Evolutionary conservation across 2,113 vertebrate species (phyloP).

Genomic region (Tachysurus vachellii): DNA sequence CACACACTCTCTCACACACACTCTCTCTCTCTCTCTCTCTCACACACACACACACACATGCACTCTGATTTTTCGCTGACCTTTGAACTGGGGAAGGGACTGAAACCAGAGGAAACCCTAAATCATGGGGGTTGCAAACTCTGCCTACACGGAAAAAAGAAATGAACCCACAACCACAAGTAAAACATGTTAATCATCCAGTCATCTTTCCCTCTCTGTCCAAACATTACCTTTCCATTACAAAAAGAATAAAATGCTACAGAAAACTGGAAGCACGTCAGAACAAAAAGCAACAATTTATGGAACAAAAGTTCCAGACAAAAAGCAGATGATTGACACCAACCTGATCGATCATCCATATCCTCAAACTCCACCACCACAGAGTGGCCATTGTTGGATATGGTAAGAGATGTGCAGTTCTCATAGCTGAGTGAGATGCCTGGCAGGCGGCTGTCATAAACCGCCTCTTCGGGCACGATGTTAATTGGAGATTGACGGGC

Average conservation of each 20-base stretch:
- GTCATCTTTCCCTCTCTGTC: no score
- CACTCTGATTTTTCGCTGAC: no score
- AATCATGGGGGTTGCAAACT: no score
- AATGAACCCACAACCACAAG: no score
- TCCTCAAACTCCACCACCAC: conserved; percentile 92
- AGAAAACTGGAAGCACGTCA: not conserved
- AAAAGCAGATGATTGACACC: conserved; percentile 32
- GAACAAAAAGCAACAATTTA: not conserved
- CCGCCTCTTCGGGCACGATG: conserved; percentile 80
- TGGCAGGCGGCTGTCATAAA: conserved; percentile 78
- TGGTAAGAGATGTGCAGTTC: conserved; percentile 81
- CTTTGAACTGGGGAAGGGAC: no score
- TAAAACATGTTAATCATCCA: no score
- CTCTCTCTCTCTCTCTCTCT: no score
- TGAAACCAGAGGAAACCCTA: no score
- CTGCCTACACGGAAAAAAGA: no score
- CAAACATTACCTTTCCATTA: not conserved
- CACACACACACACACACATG: no score
- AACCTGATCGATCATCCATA: conserved; percentile 85
- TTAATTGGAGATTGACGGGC: conserved; percentile 90
- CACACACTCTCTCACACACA: no score
- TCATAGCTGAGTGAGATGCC: conserved; percentile 82
- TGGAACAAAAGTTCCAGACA: not conserved
- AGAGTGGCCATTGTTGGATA: conserved; percentile 91
- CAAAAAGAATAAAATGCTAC: not conserved